A percentile compares a stretch with the other conserved stretches of the same genome.
Conservation (phyloP, 2,797 vertebrate genomes). For the Siniperca obscura region DNA sequence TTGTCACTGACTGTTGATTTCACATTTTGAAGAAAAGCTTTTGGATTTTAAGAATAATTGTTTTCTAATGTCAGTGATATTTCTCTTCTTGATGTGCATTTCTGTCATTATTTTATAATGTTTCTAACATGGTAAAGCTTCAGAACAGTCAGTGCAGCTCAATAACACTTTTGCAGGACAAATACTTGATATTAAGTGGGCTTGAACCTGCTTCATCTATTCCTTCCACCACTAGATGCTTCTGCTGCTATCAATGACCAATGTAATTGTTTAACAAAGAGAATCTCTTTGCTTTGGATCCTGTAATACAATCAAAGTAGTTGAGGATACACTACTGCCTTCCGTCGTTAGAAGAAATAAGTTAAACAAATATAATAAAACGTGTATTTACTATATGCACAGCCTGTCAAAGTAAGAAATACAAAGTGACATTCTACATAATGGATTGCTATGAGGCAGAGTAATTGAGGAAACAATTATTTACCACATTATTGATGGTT, state of each 20-base stretch:
- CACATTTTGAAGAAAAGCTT: constrained; percentile 19
- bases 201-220: constrained; percentile 7
- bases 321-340: background rate
- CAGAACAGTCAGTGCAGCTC: background rate
- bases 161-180: constrained; percentile 10
- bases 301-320: background rate
- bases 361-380: constrained; percentile 16
- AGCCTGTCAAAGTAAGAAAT: constrained; percentile 27
- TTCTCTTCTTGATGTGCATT: background rate
- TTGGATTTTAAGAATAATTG: background rate
- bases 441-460: constrained; percentile 36
- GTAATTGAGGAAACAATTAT: constrained; percentile 62
- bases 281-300: background rate
- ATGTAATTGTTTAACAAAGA: background rate
- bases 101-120: background rate
- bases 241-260: background rate
- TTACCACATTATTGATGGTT: constrained; percentile 39
- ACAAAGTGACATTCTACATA: constrained; percentile 33
- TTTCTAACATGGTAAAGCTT: constrained; percentile 4
- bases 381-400: constrained; percentile 12
- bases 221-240: background rate
- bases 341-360: background rate
- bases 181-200: background rate
- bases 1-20: constrained; percentile 30
- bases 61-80: background rate